Percentiles rank a stretch among this genome's conserved stretches.
These are phyloP conservation scores for Myripristis murdjan DNA, from an alignment of 2,797 vertebrate species.

Conservation along the genomic window DNA sequence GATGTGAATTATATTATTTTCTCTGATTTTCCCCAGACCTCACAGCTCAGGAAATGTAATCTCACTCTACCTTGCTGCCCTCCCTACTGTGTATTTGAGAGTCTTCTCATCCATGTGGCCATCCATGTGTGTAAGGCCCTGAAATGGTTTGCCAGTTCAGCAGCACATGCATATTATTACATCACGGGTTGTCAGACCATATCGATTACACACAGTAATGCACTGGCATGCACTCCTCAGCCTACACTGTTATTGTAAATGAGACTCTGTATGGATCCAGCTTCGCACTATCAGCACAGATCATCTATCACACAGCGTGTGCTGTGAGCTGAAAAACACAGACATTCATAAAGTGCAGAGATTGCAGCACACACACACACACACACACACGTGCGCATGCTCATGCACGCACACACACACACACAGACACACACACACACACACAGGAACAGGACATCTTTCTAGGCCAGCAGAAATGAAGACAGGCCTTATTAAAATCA, in stretches of 20 bases:
- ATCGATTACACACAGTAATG: conserved; percentile 82
- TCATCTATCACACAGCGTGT: conserved; percentile 68
- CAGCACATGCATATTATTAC: conserved; percentile 82
- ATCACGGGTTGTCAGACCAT: conserved; percentile 74
- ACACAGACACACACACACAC: too few species aligned
- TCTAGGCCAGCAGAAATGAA: conserved; percentile 25
- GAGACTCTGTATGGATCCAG: conserved; percentile 73
- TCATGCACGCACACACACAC: not conserved
- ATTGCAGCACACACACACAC: not conserved
- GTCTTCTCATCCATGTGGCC: conserved; percentile 66
- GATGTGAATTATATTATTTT: conserved; percentile 44
- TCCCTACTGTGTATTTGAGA: conserved; percentile 67
- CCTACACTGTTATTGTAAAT: conserved; percentile 77
- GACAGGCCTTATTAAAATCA: conserved; percentile 24
- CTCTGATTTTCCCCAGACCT: not conserved
- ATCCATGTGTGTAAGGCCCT: conserved; percentile 67
- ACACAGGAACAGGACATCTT: conserved; percentile 20
- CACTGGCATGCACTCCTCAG: conserved; percentile 71
- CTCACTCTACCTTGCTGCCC: conserved; percentile 5
- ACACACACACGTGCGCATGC: too few species aligned
- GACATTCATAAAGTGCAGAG: conserved; percentile 12
- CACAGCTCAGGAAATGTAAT: conserved; percentile 27
- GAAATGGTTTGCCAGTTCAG: conserved; percentile 64
- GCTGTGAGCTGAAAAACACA: conserved; percentile 32
- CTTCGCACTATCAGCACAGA: conserved; percentile 65